A percentile compares a stretch with the other conserved stretches of the same genome.
These are phyloP conservation scores for Eremobia ochroleuca DNA, from an alignment of 2,888 invertebrate species.

Conservation along the genomic window DNA sequence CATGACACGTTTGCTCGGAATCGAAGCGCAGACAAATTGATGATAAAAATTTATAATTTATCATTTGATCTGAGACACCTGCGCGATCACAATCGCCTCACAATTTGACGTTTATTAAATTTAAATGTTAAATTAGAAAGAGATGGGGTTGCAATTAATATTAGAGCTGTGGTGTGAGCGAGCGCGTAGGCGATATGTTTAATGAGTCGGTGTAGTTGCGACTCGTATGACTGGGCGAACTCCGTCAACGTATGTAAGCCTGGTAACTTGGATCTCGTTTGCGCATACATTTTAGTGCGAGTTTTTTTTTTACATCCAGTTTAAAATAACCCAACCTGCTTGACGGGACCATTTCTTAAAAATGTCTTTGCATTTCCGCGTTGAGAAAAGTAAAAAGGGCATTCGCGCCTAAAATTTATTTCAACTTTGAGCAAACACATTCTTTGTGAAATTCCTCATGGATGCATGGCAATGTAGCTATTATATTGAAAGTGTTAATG, in stretches of 20 bases:
- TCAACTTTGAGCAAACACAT: constrained; percentile 46
- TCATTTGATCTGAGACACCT: constrained; percentile 69
- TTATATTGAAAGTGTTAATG: constrained; percentile 27
- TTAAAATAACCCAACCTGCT: constrained; percentile 88
- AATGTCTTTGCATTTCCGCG: constrained; percentile 89
- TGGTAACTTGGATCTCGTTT: constrained; percentile 88
- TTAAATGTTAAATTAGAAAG: constrained; percentile 79
- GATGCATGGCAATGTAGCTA: constrained; percentile 23
- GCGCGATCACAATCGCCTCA: constrained; percentile 62
- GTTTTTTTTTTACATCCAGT: constrained; percentile 84
- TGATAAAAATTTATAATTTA: constrained; percentile 73
- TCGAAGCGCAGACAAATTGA: constrained; percentile 75
- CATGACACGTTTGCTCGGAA: constrained; percentile 73
- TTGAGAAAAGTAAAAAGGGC: constrained; percentile 86
- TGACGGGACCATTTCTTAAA: constrained; percentile 85
- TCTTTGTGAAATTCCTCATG: constrained; percentile 35
- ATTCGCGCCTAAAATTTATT: constrained; percentile 83
- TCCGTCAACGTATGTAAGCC: constrained; percentile 82
- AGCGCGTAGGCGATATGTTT: constrained; percentile 81
- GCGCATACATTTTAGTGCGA: constrained; percentile 89
- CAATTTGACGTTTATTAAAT: constrained; percentile 69
- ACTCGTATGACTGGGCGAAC: constrained; percentile 80
- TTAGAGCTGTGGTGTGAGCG: constrained; percentile 72
- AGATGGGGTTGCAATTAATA: constrained; percentile 83
- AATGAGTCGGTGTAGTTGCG: constrained; percentile 77